Evolutionary conservation across 2,797 vertebrate species (phyloP).

Genomic region (Eospalax fontanierii): DNA sequence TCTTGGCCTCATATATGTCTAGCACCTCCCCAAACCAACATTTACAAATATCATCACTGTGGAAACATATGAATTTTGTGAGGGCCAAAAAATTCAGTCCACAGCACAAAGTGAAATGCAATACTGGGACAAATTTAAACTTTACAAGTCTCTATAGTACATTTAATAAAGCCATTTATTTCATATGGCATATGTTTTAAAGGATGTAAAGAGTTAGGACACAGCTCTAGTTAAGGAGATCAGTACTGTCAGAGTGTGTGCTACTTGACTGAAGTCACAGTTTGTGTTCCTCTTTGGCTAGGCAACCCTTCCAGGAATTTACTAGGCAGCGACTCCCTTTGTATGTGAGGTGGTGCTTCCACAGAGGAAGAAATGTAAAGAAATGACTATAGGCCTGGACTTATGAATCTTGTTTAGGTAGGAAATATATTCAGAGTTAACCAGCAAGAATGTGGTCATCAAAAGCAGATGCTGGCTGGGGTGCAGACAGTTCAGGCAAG

Average conservation of each 20-base stretch:
- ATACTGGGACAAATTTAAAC: background rate
- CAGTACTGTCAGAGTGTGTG: background rate
- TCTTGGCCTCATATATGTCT: background rate
- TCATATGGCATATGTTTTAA: background rate
- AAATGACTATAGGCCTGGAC: background rate
- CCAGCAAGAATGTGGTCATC: background rate
- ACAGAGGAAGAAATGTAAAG: no score
- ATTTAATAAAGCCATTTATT: slow-evolving; percentile 29
- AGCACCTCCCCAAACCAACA: background rate
- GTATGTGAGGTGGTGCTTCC: background rate
- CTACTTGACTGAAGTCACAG: slow-evolving; percentile 22
- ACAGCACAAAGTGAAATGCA: background rate
- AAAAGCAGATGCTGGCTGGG: background rate
- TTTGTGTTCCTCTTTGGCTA: background rate
- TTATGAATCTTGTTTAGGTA: background rate
- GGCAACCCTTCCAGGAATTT: background rate
- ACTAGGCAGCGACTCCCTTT: background rate
- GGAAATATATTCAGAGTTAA: background rate
- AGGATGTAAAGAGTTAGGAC: background rate
- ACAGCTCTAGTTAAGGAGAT: background rate
- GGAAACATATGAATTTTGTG: background rate
- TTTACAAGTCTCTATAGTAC: background rate
- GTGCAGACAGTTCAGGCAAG: background rate
- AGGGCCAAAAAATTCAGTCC: background rate
- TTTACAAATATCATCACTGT: background rate